These are phyloP conservation scores for Anthophora plumipes DNA, from an alignment of 2,888 invertebrate genomes.

Conservation along the genomic window DNA sequence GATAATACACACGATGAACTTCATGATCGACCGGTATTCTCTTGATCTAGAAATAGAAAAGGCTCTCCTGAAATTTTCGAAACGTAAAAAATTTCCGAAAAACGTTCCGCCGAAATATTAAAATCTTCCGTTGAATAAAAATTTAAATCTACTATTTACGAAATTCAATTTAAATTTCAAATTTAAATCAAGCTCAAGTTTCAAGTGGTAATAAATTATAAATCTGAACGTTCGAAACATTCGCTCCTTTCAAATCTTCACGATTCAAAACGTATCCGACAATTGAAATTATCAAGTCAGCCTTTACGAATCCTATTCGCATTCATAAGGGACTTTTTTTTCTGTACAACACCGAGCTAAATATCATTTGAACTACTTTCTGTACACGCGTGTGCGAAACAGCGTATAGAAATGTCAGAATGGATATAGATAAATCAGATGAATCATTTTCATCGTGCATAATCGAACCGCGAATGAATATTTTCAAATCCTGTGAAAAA, in stretches of 20 bases:
- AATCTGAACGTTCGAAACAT: not conserved
- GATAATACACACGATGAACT: slow-evolving; percentile 74
- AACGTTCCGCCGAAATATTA: not conserved
- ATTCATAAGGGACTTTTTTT: slow-evolving; percentile 27
- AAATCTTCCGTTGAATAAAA: not conserved
- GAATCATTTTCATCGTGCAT: not conserved
- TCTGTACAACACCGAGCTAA: not conserved
- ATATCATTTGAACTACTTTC: slow-evolving; percentile 15
- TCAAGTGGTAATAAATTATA: not conserved
- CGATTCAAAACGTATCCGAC: slow-evolving; percentile 34
- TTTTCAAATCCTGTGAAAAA: slow-evolving; percentile 47
- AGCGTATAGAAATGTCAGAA: not conserved
- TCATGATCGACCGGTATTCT: slow-evolving; percentile 72
- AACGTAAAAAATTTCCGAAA: not conserved
- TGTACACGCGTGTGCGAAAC: not conserved
- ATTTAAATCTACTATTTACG: not conserved
- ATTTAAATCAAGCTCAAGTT: not conserved
- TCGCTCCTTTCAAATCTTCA: slow-evolving; percentile 24
- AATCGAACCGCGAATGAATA: not conserved
- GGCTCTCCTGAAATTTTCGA: not conserved
- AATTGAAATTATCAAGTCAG: slow-evolving; percentile 27
- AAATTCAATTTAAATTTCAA: not conserved
- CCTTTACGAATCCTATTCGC: slow-evolving; percentile 25
- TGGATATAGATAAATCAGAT: not conserved
- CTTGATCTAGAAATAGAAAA: slow-evolving; percentile 41